Evolutionary conservation across 2,113 vertebrate genomes (phyloP).

Genomic region (Odontesthes bonariensis): DNA sequence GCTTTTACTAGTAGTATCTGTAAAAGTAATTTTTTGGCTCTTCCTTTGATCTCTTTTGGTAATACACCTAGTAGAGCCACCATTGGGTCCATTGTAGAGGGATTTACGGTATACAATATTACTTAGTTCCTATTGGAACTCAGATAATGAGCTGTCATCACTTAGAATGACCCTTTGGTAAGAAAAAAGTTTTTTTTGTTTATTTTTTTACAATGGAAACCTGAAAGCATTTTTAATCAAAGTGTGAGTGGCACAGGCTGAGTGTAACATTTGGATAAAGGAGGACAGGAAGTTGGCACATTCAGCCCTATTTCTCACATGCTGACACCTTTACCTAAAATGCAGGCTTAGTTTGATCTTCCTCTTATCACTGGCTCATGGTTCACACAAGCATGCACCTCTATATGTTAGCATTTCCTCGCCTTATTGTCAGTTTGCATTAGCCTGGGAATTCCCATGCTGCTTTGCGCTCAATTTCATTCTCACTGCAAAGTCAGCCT

Average conservation of each 20-base stretch:
- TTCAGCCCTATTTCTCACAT: too few species aligned
- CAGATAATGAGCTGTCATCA: neutral
- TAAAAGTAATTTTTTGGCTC: too few species aligned
- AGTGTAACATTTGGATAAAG: neutral
- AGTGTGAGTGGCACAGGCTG: neutral
- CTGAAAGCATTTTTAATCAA: neutral
- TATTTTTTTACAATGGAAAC: neutral
- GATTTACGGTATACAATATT: too few species aligned
- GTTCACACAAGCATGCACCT: conserved; percentile 3
- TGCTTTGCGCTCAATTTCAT: too few species aligned
- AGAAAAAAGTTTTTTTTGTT: neutral
- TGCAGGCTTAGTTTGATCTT: too few species aligned
- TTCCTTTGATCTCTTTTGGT: too few species aligned
- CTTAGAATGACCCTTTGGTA: neutral
- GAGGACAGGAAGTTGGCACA: neutral
- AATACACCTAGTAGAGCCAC: too few species aligned
- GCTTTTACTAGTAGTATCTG: too few species aligned
- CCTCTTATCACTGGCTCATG: neutral
- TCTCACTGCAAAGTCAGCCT: too few species aligned
- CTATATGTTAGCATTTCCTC: conserved; percentile 3
- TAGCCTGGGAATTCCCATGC: too few species aligned
- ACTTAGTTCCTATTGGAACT: too few species aligned
- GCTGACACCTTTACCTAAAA: neutral
- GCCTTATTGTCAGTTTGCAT: conserved; percentile 7
- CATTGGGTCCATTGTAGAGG: too few species aligned